phyloP scores from a whole-genome alignment of 2,113 vertebrate genomes.

The Euleptes europaea region DNA sequence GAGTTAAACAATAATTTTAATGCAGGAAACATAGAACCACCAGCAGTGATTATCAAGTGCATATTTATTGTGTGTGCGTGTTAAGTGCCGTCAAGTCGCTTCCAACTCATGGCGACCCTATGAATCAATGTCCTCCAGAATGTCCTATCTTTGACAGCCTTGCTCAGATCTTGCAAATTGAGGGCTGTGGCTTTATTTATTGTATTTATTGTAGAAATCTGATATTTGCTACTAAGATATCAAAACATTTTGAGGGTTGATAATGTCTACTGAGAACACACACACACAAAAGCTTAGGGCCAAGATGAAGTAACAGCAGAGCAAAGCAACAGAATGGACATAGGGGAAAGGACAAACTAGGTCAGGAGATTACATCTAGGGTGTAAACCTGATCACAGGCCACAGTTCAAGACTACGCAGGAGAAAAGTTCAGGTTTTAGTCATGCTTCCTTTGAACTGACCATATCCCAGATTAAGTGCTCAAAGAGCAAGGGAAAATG shows the following conservation, averaged over 20 bases:
- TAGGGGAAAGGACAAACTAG: neutral
- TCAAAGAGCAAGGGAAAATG: neutral
- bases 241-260: neutral
- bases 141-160: too few species aligned
- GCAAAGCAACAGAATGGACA: neutral
- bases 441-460: conserved; percentile 1
- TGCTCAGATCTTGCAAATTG: too few species aligned
- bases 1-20: neutral
- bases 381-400: neutral
- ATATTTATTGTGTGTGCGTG: too few species aligned
- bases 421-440: neutral
- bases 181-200: too few species aligned
- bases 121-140: too few species aligned
- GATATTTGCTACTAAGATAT: neutral
- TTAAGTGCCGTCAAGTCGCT: too few species aligned
- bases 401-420: neutral
- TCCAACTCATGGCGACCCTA: too few species aligned
- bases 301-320: conserved; percentile 24
- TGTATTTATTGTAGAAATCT: neutral
- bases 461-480: neutral
- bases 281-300: neutral
- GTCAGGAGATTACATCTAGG: neutral
- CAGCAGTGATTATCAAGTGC: neutral
- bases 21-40: neutral
- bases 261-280: neutral